Evolutionary conservation across 2,888 invertebrate genomes (phyloP).

Genomic region (Muscina levida): DNA sequence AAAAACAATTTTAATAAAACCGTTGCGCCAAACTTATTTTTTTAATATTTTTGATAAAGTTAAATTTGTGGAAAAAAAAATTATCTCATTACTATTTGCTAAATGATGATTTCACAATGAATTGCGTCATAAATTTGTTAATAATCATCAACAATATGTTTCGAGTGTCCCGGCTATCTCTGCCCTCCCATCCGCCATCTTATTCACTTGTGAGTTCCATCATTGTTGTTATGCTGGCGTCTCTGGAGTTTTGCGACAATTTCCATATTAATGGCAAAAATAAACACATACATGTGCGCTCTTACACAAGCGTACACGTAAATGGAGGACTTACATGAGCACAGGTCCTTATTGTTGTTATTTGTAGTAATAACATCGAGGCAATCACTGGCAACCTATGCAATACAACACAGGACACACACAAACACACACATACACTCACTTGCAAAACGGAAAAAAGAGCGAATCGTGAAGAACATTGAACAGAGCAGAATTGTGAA

Average conservation of each 20-base stretch:
- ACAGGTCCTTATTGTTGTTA: background rate
- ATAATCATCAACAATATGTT: background rate
- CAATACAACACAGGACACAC: background rate
- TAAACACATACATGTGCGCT: background rate
- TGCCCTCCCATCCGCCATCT: too few species aligned
- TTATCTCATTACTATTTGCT: background rate
- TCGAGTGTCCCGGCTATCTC: background rate
- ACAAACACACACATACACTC: background rate
- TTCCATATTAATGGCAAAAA: too few species aligned
- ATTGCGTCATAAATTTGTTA: slow-evolving; percentile 1
- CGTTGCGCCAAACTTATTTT: too few species aligned
- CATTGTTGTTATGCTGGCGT: too few species aligned
- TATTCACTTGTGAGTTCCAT: too few species aligned
- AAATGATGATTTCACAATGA: background rate
- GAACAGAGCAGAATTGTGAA: slow-evolving; percentile 8
- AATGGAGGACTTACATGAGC: too few species aligned
- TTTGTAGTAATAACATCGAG: slow-evolving; percentile 4
- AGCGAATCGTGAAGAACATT: slow-evolving; percentile 4
- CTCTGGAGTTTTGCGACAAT: too few species aligned
- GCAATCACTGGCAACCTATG: slow-evolving; percentile 18
- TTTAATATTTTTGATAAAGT: too few species aligned
- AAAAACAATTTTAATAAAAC: too few species aligned
- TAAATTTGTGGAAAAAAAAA: background rate
- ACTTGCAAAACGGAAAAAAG: background rate
- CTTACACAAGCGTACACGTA: too few species aligned